Evolutionary conservation across 23 tunicate genomes (phyloP).

Genomic region (Trididemnum nubilum): DNA sequence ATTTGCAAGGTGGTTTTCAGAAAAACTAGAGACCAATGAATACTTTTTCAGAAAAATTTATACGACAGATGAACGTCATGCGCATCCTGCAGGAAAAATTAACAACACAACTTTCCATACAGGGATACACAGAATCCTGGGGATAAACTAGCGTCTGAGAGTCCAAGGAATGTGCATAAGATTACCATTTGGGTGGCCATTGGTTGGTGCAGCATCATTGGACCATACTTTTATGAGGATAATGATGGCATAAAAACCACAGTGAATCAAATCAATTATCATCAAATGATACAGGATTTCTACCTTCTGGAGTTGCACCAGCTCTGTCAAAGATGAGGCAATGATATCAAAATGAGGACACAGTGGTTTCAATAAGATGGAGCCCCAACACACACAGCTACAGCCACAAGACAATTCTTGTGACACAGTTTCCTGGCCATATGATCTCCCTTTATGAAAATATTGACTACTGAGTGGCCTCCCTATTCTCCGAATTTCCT

Average conservation of each 20-base stretch:
- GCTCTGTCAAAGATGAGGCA: neutral
- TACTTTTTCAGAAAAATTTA: neutral
- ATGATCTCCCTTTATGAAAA: slow-evolving; percentile 19
- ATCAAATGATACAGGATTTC: slow-evolving; percentile 12
- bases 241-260: slow-evolving; percentile 8
- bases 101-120: neutral
- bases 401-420: slow-evolving; percentile 15
- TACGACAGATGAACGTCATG: slow-evolving; percentile 15
- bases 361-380: slow-evolving; percentile 25
- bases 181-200: slow-evolving; percentile 1
- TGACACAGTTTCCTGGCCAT: slow-evolving; percentile 9
- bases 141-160: neutral
- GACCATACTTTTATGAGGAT: slow-evolving; percentile 7
- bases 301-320: neutral
- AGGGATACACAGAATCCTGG: neutral
- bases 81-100: neutral
- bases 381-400: slow-evolving; percentile 28
- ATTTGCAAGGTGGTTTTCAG: slow-evolving; percentile 7
- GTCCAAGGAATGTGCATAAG: slow-evolving; percentile 7
- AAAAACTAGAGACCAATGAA: slow-evolving; percentile 9
- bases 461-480: slow-evolving; percentile 25
- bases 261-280: neutral
- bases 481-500: neutral
- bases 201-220: slow-evolving; percentile 4
- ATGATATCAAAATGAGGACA: too few species aligned